Base-by-base conservation (phyloP, 2,797 vertebrate genomes). In the Lepus oiostolus region DNA sequence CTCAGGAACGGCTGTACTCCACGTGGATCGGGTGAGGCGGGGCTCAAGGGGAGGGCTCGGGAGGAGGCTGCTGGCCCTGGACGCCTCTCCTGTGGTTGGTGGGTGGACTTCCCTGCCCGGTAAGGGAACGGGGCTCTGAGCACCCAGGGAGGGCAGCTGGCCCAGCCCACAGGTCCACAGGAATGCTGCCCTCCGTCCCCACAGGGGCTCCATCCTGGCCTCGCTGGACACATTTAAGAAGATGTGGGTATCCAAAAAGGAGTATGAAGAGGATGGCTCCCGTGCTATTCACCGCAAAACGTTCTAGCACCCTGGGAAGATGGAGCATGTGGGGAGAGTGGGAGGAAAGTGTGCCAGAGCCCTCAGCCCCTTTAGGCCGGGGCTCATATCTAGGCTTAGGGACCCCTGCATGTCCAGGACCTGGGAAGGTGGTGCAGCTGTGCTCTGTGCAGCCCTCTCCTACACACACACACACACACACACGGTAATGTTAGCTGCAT, bases 221-320 rank as follows among this genome's bases (percentile, higher is more conserved):
- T 99, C 99, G 0, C 96, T 99, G 97, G 99, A 99, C 98, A 99
- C 99, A 76, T 99, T 99, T 95, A 99, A 99, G 97, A 99, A 99
- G 98, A 99, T 99, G 99, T 99, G 99, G 99, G 98, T 99, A 93
- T 99, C 99, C 72, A 99, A 99, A 98, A 99, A 99, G 96, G 99
- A 99, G 95, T 99, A 99, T 13, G 99, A 99, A 97, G 99, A 99
- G 96, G 99, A 99, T 93, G 98, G 99, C 77, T 97, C 98, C 1
- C 98, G 99, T 63, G 99, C 99, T 97, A 99, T 99, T 97, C 99
- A 99, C 98, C 99, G 99, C 97, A 99, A 99, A 98, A 99, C 99
- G 70, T 99, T 99, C 98, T 99, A 99, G 98, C 52, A 16, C 54
- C 84, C 14, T 5, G 42, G 91, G 52, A 82, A 1, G 79, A 38